Evolutionary conservation across 2,113 vertebrate species (phyloP), one percentile per base, ranked within the genome.

Genomic region (Leucopternis melanops): DNA sequence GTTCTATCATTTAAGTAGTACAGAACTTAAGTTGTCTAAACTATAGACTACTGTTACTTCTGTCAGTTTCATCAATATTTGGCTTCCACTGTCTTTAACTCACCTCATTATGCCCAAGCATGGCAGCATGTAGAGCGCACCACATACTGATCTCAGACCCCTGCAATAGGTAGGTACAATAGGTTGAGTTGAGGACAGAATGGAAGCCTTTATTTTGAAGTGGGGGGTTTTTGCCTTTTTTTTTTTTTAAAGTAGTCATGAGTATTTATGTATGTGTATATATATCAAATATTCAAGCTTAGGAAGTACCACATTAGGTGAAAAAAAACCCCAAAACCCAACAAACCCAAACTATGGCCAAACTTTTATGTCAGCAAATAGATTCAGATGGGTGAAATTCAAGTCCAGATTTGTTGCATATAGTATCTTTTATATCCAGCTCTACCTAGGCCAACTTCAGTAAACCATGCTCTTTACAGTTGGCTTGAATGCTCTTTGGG

Each of bases 161-260:
- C 88, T 95, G 88, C 69, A 91, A 95, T 7, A 94, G 81, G 92
- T 86, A 93, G 88, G 81, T 88, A 87, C 83, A 92, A 81, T 0
- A 96, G 66, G 91, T 87, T 91, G 93, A 96, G 95, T 77, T 95
- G 78, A 92, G 49, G 91, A 94, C 88, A 97, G 83, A 94, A 91
- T 40, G 61, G 86, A 96, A 95, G 73, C 70, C 81, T 47, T 89
- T 63, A 50, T 79, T 95, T 87, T 84, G 65, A 91, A 69, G 21
- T 81, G 54, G 29, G 49, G 8, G 1, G 3, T 3, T 50, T 50
- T 50, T 26, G 25, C 49, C 23, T 15, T 52, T 52, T 25, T 14
- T 25, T 47, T 32, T 59, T 57, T 44, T 36, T 84, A 25, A 50
- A 50, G 14, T 52, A 88, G n/a, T 21, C 9, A 2, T 19, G 3